These are phyloP conservation scores for Pseudonaja textilis DNA, from an alignment of 2,113 vertebrate species.

Conservation along the genomic window DNA sequence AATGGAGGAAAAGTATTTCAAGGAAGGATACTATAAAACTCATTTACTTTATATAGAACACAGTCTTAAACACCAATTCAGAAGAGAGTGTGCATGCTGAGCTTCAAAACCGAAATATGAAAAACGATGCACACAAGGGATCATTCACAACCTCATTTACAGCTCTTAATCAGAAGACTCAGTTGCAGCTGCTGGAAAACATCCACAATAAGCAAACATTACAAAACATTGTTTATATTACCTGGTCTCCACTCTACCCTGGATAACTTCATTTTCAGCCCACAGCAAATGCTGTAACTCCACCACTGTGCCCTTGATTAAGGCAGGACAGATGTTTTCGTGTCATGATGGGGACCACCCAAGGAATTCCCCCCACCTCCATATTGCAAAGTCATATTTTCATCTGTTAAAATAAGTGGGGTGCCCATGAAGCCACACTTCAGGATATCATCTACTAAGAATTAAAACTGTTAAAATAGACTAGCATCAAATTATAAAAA, in stretches of 20 bases:
- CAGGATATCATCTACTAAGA: background rate
- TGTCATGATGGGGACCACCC: slow-evolving; percentile 37
- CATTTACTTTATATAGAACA: background rate
- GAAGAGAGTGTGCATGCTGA: background rate
- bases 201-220: slow-evolving; percentile 59
- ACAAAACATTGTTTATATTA: slow-evolving; percentile 49
- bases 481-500: slow-evolving; percentile 41
- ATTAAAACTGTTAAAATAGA: slow-evolving; percentile 31
- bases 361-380: slow-evolving; percentile 23
- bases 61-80: background rate
- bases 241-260: slow-evolving; percentile 58
- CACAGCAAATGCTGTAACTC: slow-evolving; percentile 37
- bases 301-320: slow-evolving; percentile 33
- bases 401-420: slow-evolving; percentile 22
- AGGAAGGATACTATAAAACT: background rate
- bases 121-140: background rate
- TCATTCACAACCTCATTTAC: slow-evolving; percentile 9
- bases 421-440: slow-evolving; percentile 43
- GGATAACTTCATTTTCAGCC: slow-evolving; percentile 33
- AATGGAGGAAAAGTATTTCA: background rate
- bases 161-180: slow-evolving; percentile 25
- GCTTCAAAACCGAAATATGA: background rate
- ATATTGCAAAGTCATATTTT: slow-evolving; percentile 18
- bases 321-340: slow-evolving; percentile 44
- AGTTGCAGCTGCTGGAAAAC: slow-evolving; percentile 42